Conservation (phyloP, 1,140 invertebrate genomes). For the Drosophila sturtevanti region DNA sequence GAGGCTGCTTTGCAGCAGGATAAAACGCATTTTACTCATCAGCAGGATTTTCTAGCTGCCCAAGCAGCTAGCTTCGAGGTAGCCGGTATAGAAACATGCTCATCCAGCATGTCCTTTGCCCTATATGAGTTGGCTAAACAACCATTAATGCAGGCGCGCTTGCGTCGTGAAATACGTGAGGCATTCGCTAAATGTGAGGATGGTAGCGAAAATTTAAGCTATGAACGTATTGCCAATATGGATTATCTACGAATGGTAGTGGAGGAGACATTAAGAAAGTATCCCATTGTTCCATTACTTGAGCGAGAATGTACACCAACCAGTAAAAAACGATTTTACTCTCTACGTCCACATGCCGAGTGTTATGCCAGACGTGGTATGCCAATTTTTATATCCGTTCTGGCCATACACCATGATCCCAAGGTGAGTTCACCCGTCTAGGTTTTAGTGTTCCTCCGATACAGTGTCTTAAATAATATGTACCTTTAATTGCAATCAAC, state of each 20-base stretch:
- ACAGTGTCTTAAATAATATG: background rate
- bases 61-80: conserved; percentile 89
- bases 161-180: conserved; percentile 86
- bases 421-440: conserved; percentile 42
- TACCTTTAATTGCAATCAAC: too few species aligned
- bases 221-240: conserved; percentile 84
- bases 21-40: conserved; percentile 73
- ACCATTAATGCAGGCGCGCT: conserved; percentile 86
- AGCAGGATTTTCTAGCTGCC: conserved; percentile 84
- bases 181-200: conserved; percentile 63
- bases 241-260: conserved; percentile 86
- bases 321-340: conserved; percentile 75
- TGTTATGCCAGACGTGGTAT: conserved; percentile 71
- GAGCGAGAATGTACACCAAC: conserved; percentile 77
- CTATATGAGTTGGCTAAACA: conserved; percentile 88
- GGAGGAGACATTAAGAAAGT: conserved; percentile 82
- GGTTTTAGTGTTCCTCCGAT: background rate
- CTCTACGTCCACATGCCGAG: conserved; percentile 71
- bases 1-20: conserved; percentile 74
- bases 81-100: conserved; percentile 91
- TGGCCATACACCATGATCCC: conserved; percentile 77
- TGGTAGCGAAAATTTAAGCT: conserved; percentile 84
- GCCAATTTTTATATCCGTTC: conserved; percentile 74
- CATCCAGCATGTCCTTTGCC: conserved; percentile 87
- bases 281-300: conserved; percentile 71